Base-by-base conservation (phyloP, 2,888 invertebrate species). In the Torymus tubicola region DNA sequence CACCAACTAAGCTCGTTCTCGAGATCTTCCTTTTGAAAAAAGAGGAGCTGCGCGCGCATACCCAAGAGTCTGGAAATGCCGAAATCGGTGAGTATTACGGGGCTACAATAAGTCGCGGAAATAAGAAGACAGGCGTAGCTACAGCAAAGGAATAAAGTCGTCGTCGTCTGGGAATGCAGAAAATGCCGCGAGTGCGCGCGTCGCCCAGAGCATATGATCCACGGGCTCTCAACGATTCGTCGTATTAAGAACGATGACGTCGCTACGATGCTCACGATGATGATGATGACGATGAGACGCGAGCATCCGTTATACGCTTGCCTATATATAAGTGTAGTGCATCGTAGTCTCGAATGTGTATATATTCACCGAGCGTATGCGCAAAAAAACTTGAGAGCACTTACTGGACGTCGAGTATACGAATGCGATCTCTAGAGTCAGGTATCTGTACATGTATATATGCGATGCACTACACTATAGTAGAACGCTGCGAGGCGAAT, bases 121-220 rank as follows among this genome's bases (percentile, higher is more conserved):
- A 18, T n/a, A 14, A 61, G 42, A 24, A 24, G 18, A 63, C 13
- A 14, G 2, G 42, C 10, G 3, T 5, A 31, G 31, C 31, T 31
- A 42, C 42, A 42, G 42, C 8, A 18, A n/a, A 16, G 18, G 50
- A 63, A 68, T 77, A 77, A 72, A 77, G 42, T 42, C 67, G 52
- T 31, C 67, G 78, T 78, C 86, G 87, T 87, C 87, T 88, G 88
- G 84, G 87, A 89, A 89, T 89, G 87, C 87, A 86, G 86, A 86
- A 84, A 86, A 86, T 85, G 84, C 79, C 42, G 72, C 16, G 64
- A 2, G 31, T 13, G n/a, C n/a, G 11, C 50, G 80, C 16, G 2
- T 50, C 3, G 16, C 13, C 13, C 13, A 64, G 31, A 16, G n/a
- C 31, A 14, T 63, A 21, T 69, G 42, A 55, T 69, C 55, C 57